Evolutionary conservation across 2,113 vertebrate genomes (phyloP), one percentile per base, ranked within the genome.

Genomic region (Oreochromis niloticus): DNA sequence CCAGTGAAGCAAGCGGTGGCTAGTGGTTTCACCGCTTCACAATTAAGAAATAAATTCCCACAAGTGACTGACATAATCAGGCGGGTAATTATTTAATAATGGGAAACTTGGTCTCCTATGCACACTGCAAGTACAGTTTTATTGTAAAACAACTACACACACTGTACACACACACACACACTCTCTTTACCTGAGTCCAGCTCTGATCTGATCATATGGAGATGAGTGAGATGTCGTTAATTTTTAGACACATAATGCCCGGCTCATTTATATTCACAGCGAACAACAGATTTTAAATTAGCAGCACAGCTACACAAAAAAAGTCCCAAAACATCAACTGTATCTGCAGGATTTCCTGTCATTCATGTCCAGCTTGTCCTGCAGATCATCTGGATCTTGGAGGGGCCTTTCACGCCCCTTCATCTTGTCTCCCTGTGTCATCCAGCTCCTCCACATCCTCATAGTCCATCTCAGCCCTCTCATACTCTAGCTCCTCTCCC

Each of bases 401-500:
- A 75, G 57, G 27, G 81, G 1, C 34, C 14, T n/a, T 81, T 95
- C 78, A 94, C 14, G 82, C 78, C 84, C 87, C 86, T 61, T 85
- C 80, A 55, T 83, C 84, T 73, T 81, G 68, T 80, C 87, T 83
- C 83, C 87, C 89, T 6, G 36, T 54, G 80, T 94, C 94, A 24
- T 93, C 89, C 83, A 90, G 86, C 52, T 91, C 94, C 79, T 78
- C 85, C 57, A 61, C 79, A 3, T 91, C 87, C 80, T 96, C 93
- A n/a, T 97, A 97, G 91, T 95, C 93, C 85, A 95, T 85, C 50
- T 94, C 91, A 27, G 81, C 90, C 63, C 88, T 87, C n/a, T 96
- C 96, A 8, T 96, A 96, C 85, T 96, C 91, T 80, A 96, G 89
- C 84, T 91, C 93, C 13, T 95, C 95, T 34, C 92, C 95, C n/a